These are phyloP conservation scores for Cephus runcator DNA, from an alignment of 2,888 invertebrate species.

Conservation along the genomic window DNA sequence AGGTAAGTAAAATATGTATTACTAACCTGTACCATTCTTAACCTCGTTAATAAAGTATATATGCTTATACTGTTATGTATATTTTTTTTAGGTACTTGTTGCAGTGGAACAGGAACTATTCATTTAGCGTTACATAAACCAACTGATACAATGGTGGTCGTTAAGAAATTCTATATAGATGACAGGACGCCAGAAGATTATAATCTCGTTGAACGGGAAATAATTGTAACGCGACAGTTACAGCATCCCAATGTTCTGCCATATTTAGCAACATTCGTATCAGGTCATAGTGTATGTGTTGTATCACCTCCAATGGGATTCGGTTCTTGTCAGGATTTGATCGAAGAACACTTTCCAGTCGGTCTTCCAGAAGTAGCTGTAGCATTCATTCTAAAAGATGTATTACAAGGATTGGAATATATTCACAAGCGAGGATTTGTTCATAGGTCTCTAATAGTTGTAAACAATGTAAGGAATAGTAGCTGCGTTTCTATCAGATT, in stretches of 20 bases:
- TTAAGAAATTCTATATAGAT: constrained; percentile 83
- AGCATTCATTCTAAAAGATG: constrained; percentile 81
- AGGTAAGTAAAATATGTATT: background rate
- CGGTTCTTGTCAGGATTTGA: constrained; percentile 84
- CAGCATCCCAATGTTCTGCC: constrained; percentile 83
- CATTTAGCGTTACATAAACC: constrained; percentile 77
- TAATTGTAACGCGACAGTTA: constrained; percentile 79
- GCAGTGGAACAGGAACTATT: constrained; percentile 76
- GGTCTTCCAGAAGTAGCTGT: constrained; percentile 87
- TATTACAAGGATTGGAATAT: constrained; percentile 83
- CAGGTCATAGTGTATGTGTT: constrained; percentile 80
- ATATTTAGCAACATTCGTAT: constrained; percentile 81
- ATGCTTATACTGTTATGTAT: background rate
- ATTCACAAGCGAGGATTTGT: constrained; percentile 86
- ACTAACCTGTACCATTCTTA: background rate
- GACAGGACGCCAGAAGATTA: constrained; percentile 72
- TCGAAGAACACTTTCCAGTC: constrained; percentile 78
- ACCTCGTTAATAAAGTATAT: background rate
- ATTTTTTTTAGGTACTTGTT: constrained; percentile 71
- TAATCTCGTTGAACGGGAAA: constrained; percentile 79
- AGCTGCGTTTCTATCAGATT: constrained; percentile 4
- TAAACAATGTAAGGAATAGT: background rate
- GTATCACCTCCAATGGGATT: constrained; percentile 86
- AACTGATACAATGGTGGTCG: constrained; percentile 75
- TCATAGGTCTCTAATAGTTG: constrained; percentile 73